Evolutionary conservation across 1,140 invertebrate genomes (phyloP).

Genomic region (Micrasema minimum): DNA sequence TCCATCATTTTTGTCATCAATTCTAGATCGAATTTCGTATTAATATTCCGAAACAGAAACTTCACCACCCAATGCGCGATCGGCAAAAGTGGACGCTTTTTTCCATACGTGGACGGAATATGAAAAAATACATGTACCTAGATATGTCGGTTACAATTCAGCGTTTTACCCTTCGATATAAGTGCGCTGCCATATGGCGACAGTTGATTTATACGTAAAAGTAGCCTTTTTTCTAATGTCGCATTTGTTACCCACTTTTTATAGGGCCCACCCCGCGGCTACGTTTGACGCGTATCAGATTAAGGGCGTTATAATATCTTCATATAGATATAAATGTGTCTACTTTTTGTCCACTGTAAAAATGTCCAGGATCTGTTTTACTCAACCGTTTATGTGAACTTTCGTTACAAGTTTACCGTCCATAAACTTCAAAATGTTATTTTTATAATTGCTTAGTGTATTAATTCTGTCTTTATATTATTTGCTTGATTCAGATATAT

Average conservation of each 20-base stretch:
- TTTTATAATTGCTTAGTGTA: no score
- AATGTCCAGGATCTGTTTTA: not conserved
- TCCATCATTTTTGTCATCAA: slow-evolving; percentile 16
- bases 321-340: slow-evolving; percentile 9
- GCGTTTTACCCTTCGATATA: slow-evolving; percentile 50
- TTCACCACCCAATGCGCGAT: slow-evolving; percentile 28
- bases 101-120: slow-evolving; percentile 37
- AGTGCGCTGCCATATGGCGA: slow-evolving; percentile 50
- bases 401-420: no score
- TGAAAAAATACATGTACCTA: slow-evolving; percentile 14
- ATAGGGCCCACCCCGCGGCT: slow-evolving; percentile 29
- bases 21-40: slow-evolving; percentile 18
- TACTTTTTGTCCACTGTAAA: not conserved
- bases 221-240: slow-evolving; percentile 48
- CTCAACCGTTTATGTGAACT: not conserved
- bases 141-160: slow-evolving; percentile 45
- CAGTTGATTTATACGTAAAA: slow-evolving; percentile 53
- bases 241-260: slow-evolving; percentile 47
- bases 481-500: no score
- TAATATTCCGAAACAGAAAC: slow-evolving; percentile 35
- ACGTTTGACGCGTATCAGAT: slow-evolving; percentile 36
- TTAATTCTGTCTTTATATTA: no score
- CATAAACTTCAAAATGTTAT: no score
- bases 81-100: slow-evolving; percentile 27
- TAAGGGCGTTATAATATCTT: slow-evolving; percentile 47